phyloP scores from a whole-genome alignment of 2,113 vertebrate species.

The Brachirus orientalis region DNA sequence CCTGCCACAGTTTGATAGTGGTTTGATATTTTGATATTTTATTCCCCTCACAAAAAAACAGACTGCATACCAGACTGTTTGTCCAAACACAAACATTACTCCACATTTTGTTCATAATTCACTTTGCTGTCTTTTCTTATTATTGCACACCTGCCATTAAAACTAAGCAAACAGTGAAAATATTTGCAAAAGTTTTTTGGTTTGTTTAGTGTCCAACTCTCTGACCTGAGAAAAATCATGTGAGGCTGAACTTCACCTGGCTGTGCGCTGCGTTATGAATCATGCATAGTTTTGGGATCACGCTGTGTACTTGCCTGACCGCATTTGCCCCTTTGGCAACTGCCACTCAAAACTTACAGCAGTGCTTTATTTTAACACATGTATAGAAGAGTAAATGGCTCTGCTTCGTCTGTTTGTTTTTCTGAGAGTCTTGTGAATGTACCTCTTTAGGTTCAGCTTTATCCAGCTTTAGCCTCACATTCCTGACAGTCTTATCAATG shows the following conservation, averaged over 20 bases:
- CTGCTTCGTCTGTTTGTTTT: not conserved
- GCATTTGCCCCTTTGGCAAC: not conserved
- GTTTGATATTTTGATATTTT: constrained; percentile 28
- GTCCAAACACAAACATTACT: not conserved
- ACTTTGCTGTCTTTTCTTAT: no score
- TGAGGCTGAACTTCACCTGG: no score
- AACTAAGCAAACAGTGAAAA: no score
- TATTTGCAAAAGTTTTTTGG: no score
- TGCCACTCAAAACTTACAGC: not conserved
- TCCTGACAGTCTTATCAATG: constrained; percentile 66
- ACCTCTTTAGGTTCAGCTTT: constrained; percentile 33
- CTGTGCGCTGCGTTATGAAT: not conserved
- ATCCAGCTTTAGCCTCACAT: constrained; percentile 56
- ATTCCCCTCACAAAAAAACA: constrained; percentile 21
- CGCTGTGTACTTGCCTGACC: not conserved
- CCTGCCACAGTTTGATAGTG: not conserved
- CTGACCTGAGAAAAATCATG: not conserved
- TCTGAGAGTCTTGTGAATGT: constrained; percentile 2
- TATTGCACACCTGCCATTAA: not conserved
- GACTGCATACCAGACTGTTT: constrained; percentile 23
- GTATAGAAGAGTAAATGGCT: constrained; percentile 4
- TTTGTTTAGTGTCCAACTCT: not conserved
- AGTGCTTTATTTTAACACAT: not conserved
- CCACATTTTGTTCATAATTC: not conserved
- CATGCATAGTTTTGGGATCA: not conserved